Evolutionary conservation across 2,888 invertebrate genomes (phyloP), one percentile per base, ranked within the genome.

Genomic region (Harpalus rufipes): DNA sequence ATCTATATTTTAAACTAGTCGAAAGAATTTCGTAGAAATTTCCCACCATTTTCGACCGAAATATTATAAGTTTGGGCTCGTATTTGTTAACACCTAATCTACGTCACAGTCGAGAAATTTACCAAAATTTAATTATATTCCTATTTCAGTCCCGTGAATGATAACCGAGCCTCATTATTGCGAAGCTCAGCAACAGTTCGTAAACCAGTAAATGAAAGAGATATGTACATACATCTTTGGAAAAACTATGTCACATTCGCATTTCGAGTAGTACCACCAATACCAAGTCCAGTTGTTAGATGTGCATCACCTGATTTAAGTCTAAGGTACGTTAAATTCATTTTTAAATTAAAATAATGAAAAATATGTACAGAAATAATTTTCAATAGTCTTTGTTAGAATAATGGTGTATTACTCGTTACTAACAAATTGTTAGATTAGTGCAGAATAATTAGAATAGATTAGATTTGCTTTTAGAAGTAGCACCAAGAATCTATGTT

Each of bases 181-280:
- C 93, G 99, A 85, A 95, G 97, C 87, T 96, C 97, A 6, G 96
- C 97, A 0, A 93, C 97, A 5, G 95, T 97, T 0, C 95, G 97
- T 89, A 98, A 98, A 90, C 96, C 97, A 7, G 95, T 97, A 82
- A 97, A 97, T 87, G 99, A 99, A 91, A 93, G 98, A 87, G 99
- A 99, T 90, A 95, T 97, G 44, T 98, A 99, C 91, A 95, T 99
- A 93, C 97, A 97, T 91, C 94, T 99, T 25, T 99, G 99, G 99
- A 96, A 98, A 90, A 99, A 99, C 92, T 99, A 99, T 91, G 95
- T 98, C 88, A 97, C 97, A 14, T 96, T 99, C 92, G 98, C 98
- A 7, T 99, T 99, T 92, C 94, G 98, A 81, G 96, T 99, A 68
- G 98, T 98, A 5, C 99, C 99, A 10, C 96, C 97, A 25, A 96